Conservation (phyloP, 2,113 vertebrate species). For the Vireo altiloquus region DNA sequence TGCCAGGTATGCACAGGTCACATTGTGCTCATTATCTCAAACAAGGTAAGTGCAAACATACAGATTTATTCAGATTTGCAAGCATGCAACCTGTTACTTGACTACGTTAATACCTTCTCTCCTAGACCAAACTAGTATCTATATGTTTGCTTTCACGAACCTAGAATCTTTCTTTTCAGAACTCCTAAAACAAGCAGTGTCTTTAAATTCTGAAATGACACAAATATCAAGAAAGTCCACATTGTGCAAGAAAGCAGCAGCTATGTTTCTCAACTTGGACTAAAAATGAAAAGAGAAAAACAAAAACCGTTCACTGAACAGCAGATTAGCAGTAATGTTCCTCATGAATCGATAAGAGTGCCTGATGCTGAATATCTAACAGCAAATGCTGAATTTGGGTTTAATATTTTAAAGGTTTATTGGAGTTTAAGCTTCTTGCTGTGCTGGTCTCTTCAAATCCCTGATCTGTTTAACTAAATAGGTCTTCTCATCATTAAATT, state of each 20-base stretch:
- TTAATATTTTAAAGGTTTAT: slow-evolving; percentile 72
- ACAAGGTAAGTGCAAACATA: slow-evolving; percentile 66
- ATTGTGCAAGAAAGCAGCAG: slow-evolving; percentile 91
- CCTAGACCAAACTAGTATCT: slow-evolving; percentile 67
- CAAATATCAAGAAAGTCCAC: slow-evolving; percentile 80
- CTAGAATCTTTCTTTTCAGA: slow-evolving; percentile 63
- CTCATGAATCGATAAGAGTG: slow-evolving; percentile 77
- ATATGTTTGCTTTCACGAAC: slow-evolving; percentile 64
- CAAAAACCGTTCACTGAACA: slow-evolving; percentile 84
- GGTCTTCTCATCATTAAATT: slow-evolving; percentile 98
- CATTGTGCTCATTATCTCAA: slow-evolving; percentile 58
- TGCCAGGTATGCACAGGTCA: slow-evolving; percentile 67
- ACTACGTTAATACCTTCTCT: slow-evolving; percentile 67
- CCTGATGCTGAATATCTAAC: slow-evolving; percentile 82
- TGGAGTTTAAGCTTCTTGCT: slow-evolving; percentile 87
- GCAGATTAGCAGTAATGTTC: slow-evolving; percentile 85
- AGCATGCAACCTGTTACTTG: slow-evolving; percentile 80
- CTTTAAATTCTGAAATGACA: slow-evolving; percentile 78
- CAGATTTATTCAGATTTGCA: slow-evolving; percentile 72
- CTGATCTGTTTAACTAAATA: slow-evolving; percentile 99
- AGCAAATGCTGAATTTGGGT: slow-evolving; percentile 81
- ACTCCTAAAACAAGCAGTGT: slow-evolving; percentile 72
- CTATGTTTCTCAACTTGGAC: slow-evolving; percentile 83
- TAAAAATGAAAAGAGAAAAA: slow-evolving; percentile 75
- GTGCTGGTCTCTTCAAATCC: slow-evolving; percentile 94